Evolutionary conservation across 2,113 vertebrate species (phyloP), one percentile per base, ranked within the genome.

Genomic region (Phyllostomus discolor): DNA sequence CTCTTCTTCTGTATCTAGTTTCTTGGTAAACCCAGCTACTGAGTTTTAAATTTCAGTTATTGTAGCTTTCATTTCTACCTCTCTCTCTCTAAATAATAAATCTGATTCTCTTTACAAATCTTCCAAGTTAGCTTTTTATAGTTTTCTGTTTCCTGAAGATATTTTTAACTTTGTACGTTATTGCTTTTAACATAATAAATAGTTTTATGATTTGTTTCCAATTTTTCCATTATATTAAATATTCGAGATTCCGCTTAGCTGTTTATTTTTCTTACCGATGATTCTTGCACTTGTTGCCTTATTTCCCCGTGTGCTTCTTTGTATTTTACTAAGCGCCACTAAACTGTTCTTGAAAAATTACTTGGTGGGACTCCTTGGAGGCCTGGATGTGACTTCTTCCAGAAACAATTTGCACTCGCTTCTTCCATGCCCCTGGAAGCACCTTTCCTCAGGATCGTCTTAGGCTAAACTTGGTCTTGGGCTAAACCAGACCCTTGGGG

Each of bases 1-100:
- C 48, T 90, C 85, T 95, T 88, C 59, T 20, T 84, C 88, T 94
- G 31, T 59, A 31, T 96, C 86, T 78, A 94, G 90, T 73, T 12
- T 54, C 33, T 35, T 75, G 46, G 35, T 86, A 89, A 87, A 69
- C 9, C 26, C 33, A 66, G 59, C 9, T 64, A 28, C 33, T 84
- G 50, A n/a, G 73, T 93, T 94, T 87, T 46, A 76, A 69, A 78
- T 79, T 81, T 88, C 15, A 94, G 35, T 88, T 92, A 64, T 31
- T 57, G 10, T 35, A n/a, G 31, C 62, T 91, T 85, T 80, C 11
- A 78, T 46, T 35, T 62, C 24, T 59, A 43, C 43, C 8, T 62
- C 24, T 28, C 24, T 62, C 7, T 57, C 8, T 80, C 7, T 48
- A 33, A 76, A 19, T 38, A 38, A 52, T 28, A 64, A 35, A 33